Base-by-base conservation (phyloP, 2,888 invertebrate genomes). In the Hypercompe scribonia region DNA sequence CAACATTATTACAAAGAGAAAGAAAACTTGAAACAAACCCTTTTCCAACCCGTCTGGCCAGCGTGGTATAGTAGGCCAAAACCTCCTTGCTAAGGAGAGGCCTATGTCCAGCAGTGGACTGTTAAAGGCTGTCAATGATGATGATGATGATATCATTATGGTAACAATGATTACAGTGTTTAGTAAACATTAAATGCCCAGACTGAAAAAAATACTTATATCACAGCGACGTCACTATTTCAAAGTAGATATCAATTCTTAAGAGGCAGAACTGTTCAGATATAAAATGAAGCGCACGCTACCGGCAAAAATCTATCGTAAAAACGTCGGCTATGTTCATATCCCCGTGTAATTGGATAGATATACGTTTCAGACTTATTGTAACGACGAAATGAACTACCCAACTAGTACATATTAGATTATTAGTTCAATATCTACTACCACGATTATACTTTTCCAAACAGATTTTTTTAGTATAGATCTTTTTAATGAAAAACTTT, bases 271-370 rank as follows among this genome's bases (percentile, higher is more conserved):
- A 61, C 58, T 61, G 61, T 61, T 61, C 61, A 31, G 31, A 61
- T 36, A 36, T 36, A 36, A 36, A 36, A 36, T n/a, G 65, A 34
- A 34, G 65, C 21, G 65, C 31, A 34, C 64, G 64, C 21, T 34
- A 34, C 24, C 65, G 36, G 21, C 39, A 28, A 42, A 15, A 28
- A 28, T 28, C 24, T 39, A 39, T 28, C 15, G 28, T 28, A 66
- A 66, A 42, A 39, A 66, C 24, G 39, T 66, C 39, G 28, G 28
- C 28, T 18, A 15, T 28, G 66, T 39, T 66, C 66, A 66, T 42
- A 66, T 28, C 42, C 39, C 66, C 42, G 28, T 66, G 39, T 66
- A 66, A 66, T 66, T 66, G 66, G 66, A 28, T 66, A 66, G 66
- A 28, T 66, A 28, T 39, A 39, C 36, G 39, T 18, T 42, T 42